A percentile compares a stretch with the other conserved stretches of the same genome.
These are phyloP conservation scores for Hippopotamyrus pictus DNA, from an alignment of 2,797 vertebrate genomes.

Conservation along the genomic window DNA sequence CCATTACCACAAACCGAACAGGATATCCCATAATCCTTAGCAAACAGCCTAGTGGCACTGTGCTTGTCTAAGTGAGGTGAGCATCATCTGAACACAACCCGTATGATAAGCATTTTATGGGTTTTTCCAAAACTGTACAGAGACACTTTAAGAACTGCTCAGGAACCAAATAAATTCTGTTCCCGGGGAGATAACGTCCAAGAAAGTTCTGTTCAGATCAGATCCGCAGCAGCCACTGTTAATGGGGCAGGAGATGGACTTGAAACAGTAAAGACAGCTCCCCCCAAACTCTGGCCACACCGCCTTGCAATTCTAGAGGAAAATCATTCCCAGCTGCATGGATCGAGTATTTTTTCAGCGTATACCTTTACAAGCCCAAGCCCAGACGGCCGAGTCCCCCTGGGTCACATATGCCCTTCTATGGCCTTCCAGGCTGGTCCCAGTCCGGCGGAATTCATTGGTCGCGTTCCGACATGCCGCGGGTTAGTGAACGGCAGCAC, in stretches of 20 bases:
- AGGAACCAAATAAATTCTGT: background rate
- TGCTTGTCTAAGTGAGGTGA: background rate
- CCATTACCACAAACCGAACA: background rate
- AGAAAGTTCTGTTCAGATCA: background rate
- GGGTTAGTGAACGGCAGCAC: background rate
- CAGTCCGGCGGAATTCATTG: background rate
- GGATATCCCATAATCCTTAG: background rate
- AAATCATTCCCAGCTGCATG: conserved; percentile 1
- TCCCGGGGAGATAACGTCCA: background rate
- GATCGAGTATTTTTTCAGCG: background rate
- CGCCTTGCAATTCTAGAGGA: background rate
- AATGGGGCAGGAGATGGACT: background rate
- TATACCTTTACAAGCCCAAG: background rate
- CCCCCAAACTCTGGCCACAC: background rate
- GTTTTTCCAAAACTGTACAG: background rate
- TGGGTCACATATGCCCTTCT: background rate
- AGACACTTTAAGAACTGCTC: background rate
- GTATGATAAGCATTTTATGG: background rate
- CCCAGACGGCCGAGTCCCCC: background rate
- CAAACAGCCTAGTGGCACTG: background rate
- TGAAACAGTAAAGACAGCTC: background rate
- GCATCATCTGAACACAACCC: background rate
- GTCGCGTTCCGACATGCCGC: conserved; percentile 6
- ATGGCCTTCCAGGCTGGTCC: background rate
- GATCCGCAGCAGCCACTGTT: background rate